phyloP scores from a whole-genome alignment of 2,888 invertebrate species.

The Dexiosoma caninum region DNA sequence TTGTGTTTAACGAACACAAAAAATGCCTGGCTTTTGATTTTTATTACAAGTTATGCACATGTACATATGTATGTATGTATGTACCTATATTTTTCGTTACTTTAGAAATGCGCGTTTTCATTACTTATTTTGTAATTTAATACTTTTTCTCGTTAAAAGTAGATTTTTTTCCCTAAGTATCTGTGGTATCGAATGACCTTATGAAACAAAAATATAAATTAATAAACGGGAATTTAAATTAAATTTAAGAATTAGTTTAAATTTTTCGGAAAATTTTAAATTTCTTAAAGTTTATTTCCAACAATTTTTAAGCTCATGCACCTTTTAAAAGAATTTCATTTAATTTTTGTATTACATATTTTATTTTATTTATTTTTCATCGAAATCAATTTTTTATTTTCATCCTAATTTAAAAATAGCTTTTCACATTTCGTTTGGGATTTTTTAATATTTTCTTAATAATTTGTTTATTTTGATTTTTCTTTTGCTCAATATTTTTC shows the following conservation, averaged over 20 bases:
- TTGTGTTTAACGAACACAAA: conserved; percentile 27
- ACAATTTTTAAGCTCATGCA: conserved; percentile 6
- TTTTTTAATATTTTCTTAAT: conserved; percentile 40
- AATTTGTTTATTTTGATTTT: conserved; percentile 39
- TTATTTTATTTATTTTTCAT: conserved; percentile 4
- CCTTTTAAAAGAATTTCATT: conserved; percentile 4
- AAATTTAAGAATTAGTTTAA: too few species aligned
- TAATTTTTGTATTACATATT: conserved; percentile 1
- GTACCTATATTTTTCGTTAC: conserved; percentile 32
- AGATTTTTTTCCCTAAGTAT: conserved; percentile 37
- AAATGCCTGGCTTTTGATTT: conserved; percentile 68
- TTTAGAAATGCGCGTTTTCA: conserved; percentile 59
- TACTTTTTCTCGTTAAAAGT: conserved; percentile 68
- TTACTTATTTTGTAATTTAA: conserved; percentile 72
- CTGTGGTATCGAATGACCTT: conserved; percentile 70
- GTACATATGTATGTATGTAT: too few species aligned
- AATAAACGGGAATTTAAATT: conserved; percentile 47
- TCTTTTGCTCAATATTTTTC: conserved; percentile 15
- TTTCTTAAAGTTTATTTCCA: background rate
- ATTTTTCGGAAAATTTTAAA: background rate
- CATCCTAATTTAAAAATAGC: conserved; percentile 54
- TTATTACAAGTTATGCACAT: too few species aligned
- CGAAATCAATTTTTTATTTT: conserved; percentile 40
- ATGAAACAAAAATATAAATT: conserved; percentile 50
- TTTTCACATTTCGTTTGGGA: conserved; percentile 30